Base-by-base conservation (phyloP, 2,888 invertebrate genomes). In the Synergus gifuensis region DNA sequence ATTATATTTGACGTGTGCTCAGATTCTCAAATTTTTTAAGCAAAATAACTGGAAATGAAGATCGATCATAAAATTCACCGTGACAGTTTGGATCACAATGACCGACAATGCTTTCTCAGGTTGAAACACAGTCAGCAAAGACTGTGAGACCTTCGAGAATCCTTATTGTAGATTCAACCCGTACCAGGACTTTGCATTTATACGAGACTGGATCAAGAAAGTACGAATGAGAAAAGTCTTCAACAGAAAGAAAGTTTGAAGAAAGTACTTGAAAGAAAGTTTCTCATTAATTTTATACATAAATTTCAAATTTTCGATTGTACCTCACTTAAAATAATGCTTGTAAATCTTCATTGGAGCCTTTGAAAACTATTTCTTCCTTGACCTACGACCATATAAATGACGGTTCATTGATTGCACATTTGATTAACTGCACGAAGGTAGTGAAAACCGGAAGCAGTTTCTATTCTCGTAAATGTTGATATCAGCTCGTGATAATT, bases 31-130 rank as follows among this genome's bases (percentile, higher is more conserved):
- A 84, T 87, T 86, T 84, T 83, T 80, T 77, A 16, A 76, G 80
- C 83, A 86, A 88, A 89, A 87, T 88, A 86, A 83, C 85, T 84
- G 84, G 83, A 86, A 88, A 78, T 69, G 81, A 81, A 81, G 76
- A 83, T 86, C 82, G 84, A 85, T 85, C 84, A 79, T 79, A 12
- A 62, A 76, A 80, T 69, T 78, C 49, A n/a, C 64, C 18, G n/a
- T 1, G 5, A 18, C 28, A 49, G 18, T 54, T 73, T 54, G 22
- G 46, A 49, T 49, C 3, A 14, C 46, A 67, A 46, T 22, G 11
- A 40, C n/a, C n/a, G n/a, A 11, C 11, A n/a, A 42, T 11, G 11
- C 8, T 18, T 66, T 44, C 18, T 42, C n/a, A 66, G 11, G n/a
- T 58, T 40, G 18, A n/a, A 73, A 73, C n/a, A 40, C 54, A 54